Conservation (phyloP, 2,888 invertebrate species). For the Caenorhabditis macrosperma region DNA sequence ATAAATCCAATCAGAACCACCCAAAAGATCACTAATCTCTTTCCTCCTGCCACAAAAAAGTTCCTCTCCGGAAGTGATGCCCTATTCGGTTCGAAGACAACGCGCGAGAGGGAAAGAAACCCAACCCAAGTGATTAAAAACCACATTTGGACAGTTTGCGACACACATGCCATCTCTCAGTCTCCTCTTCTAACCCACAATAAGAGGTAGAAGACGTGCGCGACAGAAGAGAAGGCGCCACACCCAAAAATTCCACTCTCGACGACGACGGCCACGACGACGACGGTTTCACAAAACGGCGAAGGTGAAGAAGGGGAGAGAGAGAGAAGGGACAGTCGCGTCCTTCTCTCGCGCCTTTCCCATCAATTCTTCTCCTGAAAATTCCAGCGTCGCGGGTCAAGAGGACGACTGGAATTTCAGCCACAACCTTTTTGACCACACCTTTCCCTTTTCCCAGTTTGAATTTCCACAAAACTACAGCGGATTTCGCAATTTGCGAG, state of each 20-base stretch:
- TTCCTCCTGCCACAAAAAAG: neutral
- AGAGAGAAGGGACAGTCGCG: neutral
- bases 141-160: neutral
- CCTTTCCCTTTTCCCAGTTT: no score
- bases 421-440: no score
- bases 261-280: neutral
- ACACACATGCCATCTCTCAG: neutral
- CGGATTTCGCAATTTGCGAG: neutral
- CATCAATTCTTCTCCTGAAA: neutral
- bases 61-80: neutral
- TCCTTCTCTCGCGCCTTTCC: neutral
- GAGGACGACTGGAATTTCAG: no score
- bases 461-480: neutral
- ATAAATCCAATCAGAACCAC: neutral
- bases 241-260: constrained; percentile 40
- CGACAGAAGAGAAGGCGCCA: neutral
- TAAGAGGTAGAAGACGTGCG: constrained; percentile 7
- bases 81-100: neutral
- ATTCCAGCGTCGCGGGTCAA: no score
- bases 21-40: neutral
- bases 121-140: constrained; percentile 34
- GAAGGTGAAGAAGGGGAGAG: neutral
- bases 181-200: neutral
- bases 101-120: neutral
- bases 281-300: neutral